Percentiles rank a stretch among this genome's conserved stretches.
These are phyloP conservation scores for Anseranas semipalmata DNA, from an alignment of 2,113 vertebrate species.

Conservation along the genomic window DNA sequence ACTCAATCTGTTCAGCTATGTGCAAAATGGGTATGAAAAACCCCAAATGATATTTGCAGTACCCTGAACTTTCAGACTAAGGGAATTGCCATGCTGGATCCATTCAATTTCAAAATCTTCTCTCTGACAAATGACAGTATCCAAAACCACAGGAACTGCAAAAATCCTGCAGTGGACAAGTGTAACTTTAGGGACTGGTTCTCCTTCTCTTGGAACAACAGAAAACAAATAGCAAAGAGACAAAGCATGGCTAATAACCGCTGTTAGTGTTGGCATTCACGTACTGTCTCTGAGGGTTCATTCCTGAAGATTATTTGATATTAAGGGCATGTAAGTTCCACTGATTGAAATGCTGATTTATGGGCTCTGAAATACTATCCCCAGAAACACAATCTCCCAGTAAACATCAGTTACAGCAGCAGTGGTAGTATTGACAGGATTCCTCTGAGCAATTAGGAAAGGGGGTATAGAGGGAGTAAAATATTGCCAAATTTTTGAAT, in stretches of 20 bases:
- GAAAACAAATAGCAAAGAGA: not conserved
- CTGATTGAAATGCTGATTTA: slow-evolving; percentile 19
- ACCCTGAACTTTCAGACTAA: not conserved
- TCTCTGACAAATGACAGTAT: not conserved
- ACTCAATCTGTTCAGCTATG: slow-evolving; percentile 4
- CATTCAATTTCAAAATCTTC: not conserved
- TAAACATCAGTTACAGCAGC: not conserved
- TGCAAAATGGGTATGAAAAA: not conserved
- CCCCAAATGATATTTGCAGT: not conserved
- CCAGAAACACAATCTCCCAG: not conserved
- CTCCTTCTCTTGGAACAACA: not conserved
- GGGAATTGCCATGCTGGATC: not conserved
- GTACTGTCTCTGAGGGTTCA: not conserved
- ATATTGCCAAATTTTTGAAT: not conserved
- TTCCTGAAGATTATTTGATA: not conserved
- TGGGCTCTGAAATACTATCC: not conserved
- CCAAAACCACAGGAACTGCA: not conserved
- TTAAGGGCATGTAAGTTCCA: not conserved
- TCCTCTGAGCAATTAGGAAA: not conserved
- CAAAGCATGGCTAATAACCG: not conserved
- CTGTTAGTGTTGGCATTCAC: not conserved
- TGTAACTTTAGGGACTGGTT: not conserved
- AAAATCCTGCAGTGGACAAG: not conserved
- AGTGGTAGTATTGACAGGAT: not conserved
- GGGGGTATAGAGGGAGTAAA: not conserved